Conservation (phyloP, 2,797 vertebrate genomes). For the Oryzias dopingdopingensis region DNA sequence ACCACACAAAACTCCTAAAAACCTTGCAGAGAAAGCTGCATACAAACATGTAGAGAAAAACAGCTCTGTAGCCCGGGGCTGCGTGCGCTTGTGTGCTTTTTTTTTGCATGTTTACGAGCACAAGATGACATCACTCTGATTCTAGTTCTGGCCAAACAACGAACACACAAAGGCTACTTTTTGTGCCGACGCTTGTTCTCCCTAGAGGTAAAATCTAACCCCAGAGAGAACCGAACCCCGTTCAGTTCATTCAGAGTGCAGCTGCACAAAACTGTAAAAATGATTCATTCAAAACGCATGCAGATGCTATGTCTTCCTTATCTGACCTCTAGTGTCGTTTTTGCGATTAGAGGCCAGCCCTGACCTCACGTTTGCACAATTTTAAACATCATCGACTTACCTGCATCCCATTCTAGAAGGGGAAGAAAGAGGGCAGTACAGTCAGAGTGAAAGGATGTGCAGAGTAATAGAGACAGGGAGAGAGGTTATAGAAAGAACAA, state of each 20-base stretch:
- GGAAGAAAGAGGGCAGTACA: conserved; percentile 42
- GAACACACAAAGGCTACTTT: conserved; percentile 22
- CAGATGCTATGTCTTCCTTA: background rate
- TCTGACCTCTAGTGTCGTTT: background rate
- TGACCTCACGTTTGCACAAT: conserved; percentile 2
- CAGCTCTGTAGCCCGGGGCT: conserved; percentile 54
- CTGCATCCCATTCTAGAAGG: conserved; percentile 40
- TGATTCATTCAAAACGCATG: background rate
- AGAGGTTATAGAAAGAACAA: background rate
- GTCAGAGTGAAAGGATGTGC: conserved; percentile 23
- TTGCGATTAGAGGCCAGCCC: background rate
- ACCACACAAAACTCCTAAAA: conserved; percentile 7
- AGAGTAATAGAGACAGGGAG: conserved; percentile 23
- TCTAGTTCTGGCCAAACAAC: conserved; percentile 45
- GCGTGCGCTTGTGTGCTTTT: conserved; percentile 15
- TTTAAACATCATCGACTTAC: conserved; percentile 49
- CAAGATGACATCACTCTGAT: conserved; percentile 53
- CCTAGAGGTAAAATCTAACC: conserved; percentile 33
- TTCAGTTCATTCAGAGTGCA: conserved; percentile 1
- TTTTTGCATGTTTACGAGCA: conserved; percentile 13
- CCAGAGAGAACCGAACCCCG: conserved; percentile 1
- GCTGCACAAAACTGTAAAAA: conserved; percentile 9
- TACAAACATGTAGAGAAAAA: conserved; percentile 50
- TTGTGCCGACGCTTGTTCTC: conserved; percentile 5
- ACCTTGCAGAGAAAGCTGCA: conserved; percentile 53